Base-by-base conservation (phyloP, 2,113 vertebrate species). In the Neolamprologus hecqui region DNA sequence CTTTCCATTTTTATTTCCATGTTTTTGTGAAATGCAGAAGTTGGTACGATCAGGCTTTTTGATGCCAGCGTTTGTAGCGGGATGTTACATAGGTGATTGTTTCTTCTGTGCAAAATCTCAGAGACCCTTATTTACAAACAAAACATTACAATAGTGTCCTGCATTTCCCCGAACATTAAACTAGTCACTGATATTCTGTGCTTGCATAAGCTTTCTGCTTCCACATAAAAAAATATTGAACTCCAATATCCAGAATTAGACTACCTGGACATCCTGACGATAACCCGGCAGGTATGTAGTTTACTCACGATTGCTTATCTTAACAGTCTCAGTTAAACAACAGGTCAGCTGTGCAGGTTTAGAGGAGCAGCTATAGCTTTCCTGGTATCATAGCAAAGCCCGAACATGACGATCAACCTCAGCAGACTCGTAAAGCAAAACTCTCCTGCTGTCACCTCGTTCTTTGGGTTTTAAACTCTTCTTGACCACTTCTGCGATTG, bases 401-500 rank as follows among this genome's bases (percentile, higher is more conserved):
- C 0, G 10, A 81, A 26, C 33, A 57, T 57, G 9, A 55, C 15
- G 53, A 57, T 11, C 37, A 19, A 82, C 40, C 17, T 45, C 40
- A 73, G 40, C 40, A 47, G 40, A 45, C 40, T 17, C 21, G 42
- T 28, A 75, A 75, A 26, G 47, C 70, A 49, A 10, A 35, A n/a
- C 0, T 17, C 9, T 55, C 15, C 23, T 51, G 9, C 33, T 5
- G 8, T 79, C 88, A 94, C 93, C 90, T 90, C 86, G 40, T 35
- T 89, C 79, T 81, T 98, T 97, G 0, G 95, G 55, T 80, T 96
- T 96, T 40, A 98, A 96, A 88, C 95, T 98, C 94, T 99, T 99
- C 95, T 99, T 99, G 4, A 98, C 98, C 14, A 98, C 97, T 92
- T 98, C 97, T 5, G 98, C 97, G 83, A 99, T 89, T 0, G 97